A percentile compares a stretch with the other conserved stretches of the same genome.
These are phyloP conservation scores for Platyscapa corneri DNA, from an alignment of 1,140 invertebrate species.

Conservation along the genomic window DNA sequence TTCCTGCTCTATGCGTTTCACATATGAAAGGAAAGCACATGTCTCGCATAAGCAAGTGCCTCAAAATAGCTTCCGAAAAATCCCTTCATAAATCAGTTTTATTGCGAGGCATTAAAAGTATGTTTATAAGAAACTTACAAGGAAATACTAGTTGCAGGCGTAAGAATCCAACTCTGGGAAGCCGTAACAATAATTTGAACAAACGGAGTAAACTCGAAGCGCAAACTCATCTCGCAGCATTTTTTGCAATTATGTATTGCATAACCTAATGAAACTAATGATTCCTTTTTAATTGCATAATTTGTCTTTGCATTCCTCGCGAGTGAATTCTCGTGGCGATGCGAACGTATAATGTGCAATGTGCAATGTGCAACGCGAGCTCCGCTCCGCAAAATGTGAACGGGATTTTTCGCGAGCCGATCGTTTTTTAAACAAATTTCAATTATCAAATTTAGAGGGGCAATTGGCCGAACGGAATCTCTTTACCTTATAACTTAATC, in stretches of 20 bases:
- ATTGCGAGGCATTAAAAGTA: slow-evolving; percentile 42
- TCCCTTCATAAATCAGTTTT: slow-evolving; percentile 52
- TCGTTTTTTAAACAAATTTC: neutral
- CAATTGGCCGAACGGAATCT: neutral
- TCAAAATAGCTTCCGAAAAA: slow-evolving; percentile 51
- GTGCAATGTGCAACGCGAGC: neutral
- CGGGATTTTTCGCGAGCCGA: neutral
- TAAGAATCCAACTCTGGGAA: neutral
- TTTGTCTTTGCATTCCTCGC: neutral
- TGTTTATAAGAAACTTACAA: slow-evolving; percentile 41
- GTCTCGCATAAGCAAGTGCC: slow-evolving; percentile 45
- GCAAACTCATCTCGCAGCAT: neutral
- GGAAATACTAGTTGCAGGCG: neutral
- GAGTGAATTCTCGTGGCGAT: neutral
- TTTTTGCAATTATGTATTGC: neutral
- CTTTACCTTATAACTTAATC: neutral
- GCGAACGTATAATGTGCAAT: neutral
- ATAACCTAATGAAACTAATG: neutral
- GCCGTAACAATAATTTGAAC: neutral
- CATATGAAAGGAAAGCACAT: slow-evolving; percentile 41
- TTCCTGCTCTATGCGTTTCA: slow-evolving; percentile 26
- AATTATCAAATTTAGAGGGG: neutral
- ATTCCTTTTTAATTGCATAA: neutral
- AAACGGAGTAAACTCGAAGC: neutral
- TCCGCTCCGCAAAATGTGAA: neutral